Conservation (phyloP, 2,113 vertebrate species). For the Elephantulus edwardii region DNA sequence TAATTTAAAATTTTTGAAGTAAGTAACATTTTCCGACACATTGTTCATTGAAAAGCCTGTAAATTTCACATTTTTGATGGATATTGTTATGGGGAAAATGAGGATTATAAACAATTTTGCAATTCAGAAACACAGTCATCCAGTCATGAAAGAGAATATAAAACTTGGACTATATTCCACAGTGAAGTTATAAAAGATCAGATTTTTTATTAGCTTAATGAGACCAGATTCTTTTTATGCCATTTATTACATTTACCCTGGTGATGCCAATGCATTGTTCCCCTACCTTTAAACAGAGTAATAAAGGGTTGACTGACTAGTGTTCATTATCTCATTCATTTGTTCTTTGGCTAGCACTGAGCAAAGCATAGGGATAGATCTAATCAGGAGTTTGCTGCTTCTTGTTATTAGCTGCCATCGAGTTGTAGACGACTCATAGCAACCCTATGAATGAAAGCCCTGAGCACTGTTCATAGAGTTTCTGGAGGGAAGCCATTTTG, state of each 20-base stretch:
- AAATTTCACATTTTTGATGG: slow-evolving; percentile 1
- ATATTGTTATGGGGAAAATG: background rate
- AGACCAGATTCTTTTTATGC: background rate
- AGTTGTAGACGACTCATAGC: too few species aligned
- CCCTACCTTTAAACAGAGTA: background rate
- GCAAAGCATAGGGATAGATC: background rate
- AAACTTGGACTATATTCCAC: background rate
- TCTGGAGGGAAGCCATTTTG: too few species aligned
- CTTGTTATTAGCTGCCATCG: too few species aligned
- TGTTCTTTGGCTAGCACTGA: background rate
- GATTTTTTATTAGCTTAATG: background rate
- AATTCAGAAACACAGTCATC: background rate
- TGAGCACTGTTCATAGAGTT: too few species aligned
- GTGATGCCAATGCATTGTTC: slow-evolving; percentile 16
- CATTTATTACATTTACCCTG: background rate
- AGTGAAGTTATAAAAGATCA: background rate
- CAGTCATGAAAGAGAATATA: background rate
- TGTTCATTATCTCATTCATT: background rate
- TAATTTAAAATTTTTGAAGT: slow-evolving; percentile 1
- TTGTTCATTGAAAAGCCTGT: slow-evolving; percentile 2
- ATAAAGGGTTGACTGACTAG: too few species aligned
- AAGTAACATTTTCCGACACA: background rate
- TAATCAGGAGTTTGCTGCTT: slow-evolving; percentile 34
- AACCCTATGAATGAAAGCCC: too few species aligned
- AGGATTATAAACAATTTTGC: slow-evolving; percentile 1